Evolutionary conservation across 2,888 invertebrate species (phyloP).

Genomic region (Tenthredo scrophulariae): DNA sequence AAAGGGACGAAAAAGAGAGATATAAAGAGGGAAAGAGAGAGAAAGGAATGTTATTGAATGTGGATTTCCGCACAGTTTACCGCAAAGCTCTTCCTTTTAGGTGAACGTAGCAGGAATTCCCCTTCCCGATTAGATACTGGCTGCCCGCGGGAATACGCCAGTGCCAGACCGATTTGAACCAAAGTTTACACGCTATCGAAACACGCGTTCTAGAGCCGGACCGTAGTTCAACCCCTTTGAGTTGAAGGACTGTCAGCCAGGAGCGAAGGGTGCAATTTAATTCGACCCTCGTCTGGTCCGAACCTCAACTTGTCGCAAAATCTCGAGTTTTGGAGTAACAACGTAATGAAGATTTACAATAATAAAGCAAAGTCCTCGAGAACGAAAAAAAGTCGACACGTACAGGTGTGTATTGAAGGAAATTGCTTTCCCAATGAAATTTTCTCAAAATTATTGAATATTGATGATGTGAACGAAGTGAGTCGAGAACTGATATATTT

Average conservation of each 20-base stretch:
- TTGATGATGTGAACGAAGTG: not conserved
- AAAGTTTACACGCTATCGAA: slow-evolving; percentile 48
- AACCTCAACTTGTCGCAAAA: slow-evolving; percentile 14
- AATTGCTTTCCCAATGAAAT: not conserved
- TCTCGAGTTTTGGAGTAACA: not conserved
- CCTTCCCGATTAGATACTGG: slow-evolving; percentile 34
- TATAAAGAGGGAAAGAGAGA: not conserved
- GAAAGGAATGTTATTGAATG: slow-evolving; percentile 45
- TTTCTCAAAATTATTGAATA: slow-evolving; percentile 1
- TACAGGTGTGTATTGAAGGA: no score
- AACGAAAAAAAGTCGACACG: not conserved
- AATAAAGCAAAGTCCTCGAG: not conserved
- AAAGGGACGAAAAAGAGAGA: not conserved
- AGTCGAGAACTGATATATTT: not conserved
- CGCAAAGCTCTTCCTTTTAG: slow-evolving; percentile 46
- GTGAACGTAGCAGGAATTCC: slow-evolving; percentile 47
- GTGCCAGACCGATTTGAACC: slow-evolving; percentile 25
- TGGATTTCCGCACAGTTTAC: slow-evolving; percentile 51
- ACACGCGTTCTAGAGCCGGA: not conserved
- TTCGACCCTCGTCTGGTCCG: slow-evolving; percentile 37
- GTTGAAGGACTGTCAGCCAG: slow-evolving; percentile 27
- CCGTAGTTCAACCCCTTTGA: not conserved
- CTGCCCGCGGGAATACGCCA: slow-evolving; percentile 31
- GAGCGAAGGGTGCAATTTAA: slow-evolving; percentile 33
- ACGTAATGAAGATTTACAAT: not conserved